Conservation (phyloP, 1,140 invertebrate species). For the Camponotus floridanus region DNA sequence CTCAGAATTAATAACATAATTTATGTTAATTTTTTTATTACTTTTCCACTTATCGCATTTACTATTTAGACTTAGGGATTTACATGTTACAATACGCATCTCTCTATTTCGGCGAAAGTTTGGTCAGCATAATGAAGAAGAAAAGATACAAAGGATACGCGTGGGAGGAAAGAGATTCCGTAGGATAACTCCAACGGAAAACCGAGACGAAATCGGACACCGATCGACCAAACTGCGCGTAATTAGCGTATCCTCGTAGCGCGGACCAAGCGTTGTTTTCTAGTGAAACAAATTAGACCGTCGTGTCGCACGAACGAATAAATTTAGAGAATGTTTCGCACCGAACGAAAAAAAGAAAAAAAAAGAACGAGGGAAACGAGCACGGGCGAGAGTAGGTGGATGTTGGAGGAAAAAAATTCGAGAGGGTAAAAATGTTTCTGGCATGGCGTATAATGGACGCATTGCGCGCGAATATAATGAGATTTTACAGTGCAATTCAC, state of each 20-base stretch:
- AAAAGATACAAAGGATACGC: slow-evolving; percentile 17
- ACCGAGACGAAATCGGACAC: slow-evolving; percentile 69
- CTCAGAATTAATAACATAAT: background rate
- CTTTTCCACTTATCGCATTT: background rate
- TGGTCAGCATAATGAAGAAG: slow-evolving; percentile 38
- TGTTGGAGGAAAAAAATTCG: slow-evolving; percentile 70
- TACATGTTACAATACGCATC: background rate
- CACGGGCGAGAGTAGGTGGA: slow-evolving; percentile 48
- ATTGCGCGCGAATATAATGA: slow-evolving; percentile 84
- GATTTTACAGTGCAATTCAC: slow-evolving; percentile 85
- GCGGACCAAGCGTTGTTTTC: slow-evolving; percentile 65
- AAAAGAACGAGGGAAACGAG: slow-evolving; percentile 23
- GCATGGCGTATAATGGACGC: slow-evolving; percentile 84
- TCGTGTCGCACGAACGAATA: slow-evolving; percentile 74
- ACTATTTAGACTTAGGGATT: background rate
- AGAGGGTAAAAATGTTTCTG: slow-evolving; percentile 81
- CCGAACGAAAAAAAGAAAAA: slow-evolving; percentile 50
- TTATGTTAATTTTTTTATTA: background rate
- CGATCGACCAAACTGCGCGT: slow-evolving; percentile 63
- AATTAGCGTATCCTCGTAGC: slow-evolving; percentile 72
- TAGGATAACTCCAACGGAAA: slow-evolving; percentile 45
- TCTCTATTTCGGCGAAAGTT: background rate
- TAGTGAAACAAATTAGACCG: slow-evolving; percentile 75
- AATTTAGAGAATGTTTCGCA: slow-evolving; percentile 75
- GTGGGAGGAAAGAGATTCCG: slow-evolving; percentile 30